Base-by-base conservation (phyloP, 2,797 vertebrate species). In the Chlorospingus flavigularis region DNA sequence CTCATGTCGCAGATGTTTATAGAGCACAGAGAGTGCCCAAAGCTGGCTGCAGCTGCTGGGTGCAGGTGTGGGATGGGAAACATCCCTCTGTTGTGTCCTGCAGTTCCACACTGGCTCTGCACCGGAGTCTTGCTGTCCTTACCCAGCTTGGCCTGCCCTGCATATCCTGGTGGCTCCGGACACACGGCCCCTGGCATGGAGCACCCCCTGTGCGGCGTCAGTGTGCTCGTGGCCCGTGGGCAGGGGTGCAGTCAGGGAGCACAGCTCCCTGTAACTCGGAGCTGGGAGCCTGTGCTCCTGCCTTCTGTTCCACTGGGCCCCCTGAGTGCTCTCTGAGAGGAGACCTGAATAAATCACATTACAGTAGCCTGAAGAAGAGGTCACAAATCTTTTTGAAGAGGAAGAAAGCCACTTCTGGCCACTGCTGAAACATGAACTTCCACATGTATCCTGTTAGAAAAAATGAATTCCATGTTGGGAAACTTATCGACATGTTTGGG, bases 381-480 rank as follows among this genome's bases (percentile, higher is more conserved):
- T 96, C 91, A 88, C 95, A 96, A 93, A 97, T 96, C 92, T 96
- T 95, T 92, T 58, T 86, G 91, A 92, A 96, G 95, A 94, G 94
- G 66, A 85, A 92, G 95, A 96, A 91, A 95, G 84, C 92, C 95
- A 88, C 65, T 89, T 90, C 79, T 93, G 92, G 78, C 92, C 95
- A 93, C 53, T 6, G 45, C 93, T 95, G 92, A 95, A 95, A 90
- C 80, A 70, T 76, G 74, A 94, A 87, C 85, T 94, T 89, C 90
- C 97, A 97, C 93, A 42, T 97, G 96, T 88, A 96, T 95, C 86
- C 72, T 80, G 94, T 97, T 97, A 97, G 47, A 86, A 92, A 93
- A 92, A 95, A 96, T 94, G n/a, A 97, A 82, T 96, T 94, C 96
- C 97, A 97, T 55, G 90, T 77, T 97, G 92, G 75, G 67, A 94